Conservation (phyloP, 2,113 vertebrate genomes). For the Dryoscopus gambensis region DNA sequence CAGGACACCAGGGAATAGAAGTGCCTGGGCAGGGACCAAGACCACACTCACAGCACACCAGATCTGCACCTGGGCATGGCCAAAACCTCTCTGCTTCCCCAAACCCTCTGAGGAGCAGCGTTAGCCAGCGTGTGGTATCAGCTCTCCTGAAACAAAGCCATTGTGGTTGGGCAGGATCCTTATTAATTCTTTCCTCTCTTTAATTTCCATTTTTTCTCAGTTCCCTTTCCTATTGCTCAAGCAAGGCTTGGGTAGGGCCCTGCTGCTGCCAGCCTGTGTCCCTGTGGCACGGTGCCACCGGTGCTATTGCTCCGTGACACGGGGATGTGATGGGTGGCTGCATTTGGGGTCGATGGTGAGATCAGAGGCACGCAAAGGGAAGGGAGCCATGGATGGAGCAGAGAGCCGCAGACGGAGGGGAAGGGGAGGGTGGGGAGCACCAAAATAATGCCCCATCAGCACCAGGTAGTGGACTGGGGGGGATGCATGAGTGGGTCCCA, state of each 20-base stretch:
- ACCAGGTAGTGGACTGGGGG: fast-evolving
- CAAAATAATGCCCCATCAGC: not conserved
- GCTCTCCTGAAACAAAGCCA: constrained; percentile 36
- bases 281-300: not conserved
- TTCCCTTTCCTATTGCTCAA: not conserved
- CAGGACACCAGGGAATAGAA: not conserved
- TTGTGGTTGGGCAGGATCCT: constrained; percentile 25
- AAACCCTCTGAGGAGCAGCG: not conserved
- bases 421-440: not conserved
- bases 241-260: not conserved
- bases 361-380: not conserved
- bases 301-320: fast-evolving
- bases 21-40: not conserved
- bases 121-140: constrained; percentile 11
- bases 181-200: constrained; percentile 49
- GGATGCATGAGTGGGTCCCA: fast-evolving
- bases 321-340: not conserved
- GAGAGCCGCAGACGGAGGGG: not conserved
- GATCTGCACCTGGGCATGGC: not conserved
- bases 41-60: not conserved
- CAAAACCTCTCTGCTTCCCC: constrained; percentile 19
- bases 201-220: constrained; percentile 13
- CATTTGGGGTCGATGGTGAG: fast-evolving
- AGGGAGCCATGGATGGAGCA: not conserved
- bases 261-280: not conserved